Conservation (phyloP, 1,140 invertebrate genomes). For the Uloborus diversus region DNA sequence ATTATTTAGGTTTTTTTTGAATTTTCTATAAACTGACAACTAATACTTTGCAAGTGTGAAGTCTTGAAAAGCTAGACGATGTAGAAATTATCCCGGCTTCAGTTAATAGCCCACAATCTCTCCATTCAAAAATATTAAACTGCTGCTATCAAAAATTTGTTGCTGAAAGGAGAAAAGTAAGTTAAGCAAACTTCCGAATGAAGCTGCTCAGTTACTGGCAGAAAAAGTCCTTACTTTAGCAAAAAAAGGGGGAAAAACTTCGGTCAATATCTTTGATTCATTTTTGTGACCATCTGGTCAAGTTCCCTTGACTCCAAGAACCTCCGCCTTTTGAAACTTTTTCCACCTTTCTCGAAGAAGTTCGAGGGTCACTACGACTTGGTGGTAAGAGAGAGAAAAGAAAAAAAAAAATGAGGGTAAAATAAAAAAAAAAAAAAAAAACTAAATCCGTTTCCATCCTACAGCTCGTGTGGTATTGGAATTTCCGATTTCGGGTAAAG, state of each 20-base stretch:
- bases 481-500: not conserved
- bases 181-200: too few relatives aligned
- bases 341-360: not conserved
- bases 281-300: not conserved
- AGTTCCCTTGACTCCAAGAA: not conserved
- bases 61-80: too few relatives aligned
- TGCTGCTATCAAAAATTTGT: too few relatives aligned
- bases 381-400: not conserved
- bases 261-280: not conserved
- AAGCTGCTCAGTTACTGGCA: too few relatives aligned
- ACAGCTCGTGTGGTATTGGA: not conserved
- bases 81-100: too few relatives aligned
- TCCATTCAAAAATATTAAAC: too few relatives aligned
- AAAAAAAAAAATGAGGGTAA: not conserved
- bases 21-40: too few relatives aligned
- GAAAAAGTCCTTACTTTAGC: not conserved
- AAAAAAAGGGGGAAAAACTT: not conserved
- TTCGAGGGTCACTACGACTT: not conserved
- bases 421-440: not conserved
- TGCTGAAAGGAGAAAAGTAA: too few relatives aligned
- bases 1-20: too few relatives aligned
- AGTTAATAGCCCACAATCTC: too few relatives aligned
- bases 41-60: too few relatives aligned
- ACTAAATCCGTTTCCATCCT: not conserved
- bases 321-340: not conserved